Conservation (phyloP, 2,797 vertebrate genomes). For the Anguilla megastoma region DNA sequence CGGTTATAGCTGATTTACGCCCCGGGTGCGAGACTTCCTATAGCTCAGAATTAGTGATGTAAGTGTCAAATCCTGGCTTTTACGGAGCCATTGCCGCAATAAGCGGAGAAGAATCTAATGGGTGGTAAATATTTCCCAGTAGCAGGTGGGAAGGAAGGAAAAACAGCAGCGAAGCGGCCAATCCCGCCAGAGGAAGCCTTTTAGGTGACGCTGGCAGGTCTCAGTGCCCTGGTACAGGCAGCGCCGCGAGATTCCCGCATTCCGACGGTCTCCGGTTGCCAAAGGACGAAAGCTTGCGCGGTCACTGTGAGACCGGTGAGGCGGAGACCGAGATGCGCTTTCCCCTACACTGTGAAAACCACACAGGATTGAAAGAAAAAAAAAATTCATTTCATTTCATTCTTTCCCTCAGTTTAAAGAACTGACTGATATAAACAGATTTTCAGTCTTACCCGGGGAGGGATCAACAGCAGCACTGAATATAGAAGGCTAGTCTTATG, state of each 20-base stretch:
- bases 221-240: neutral
- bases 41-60: slow-evolving; percentile 1
- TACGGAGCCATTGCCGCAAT: neutral
- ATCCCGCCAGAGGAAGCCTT: too few species aligned
- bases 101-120: slow-evolving; percentile 18
- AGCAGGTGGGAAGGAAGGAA: neutral
- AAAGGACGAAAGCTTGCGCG: too few species aligned
- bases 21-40: neutral
- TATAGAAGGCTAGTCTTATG: too few species aligned
- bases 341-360: too few species aligned
- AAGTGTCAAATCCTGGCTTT: neutral
- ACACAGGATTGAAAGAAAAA: too few species aligned
- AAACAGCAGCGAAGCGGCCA: neutral
- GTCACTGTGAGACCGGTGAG: too few species aligned
- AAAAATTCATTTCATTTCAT: too few species aligned
- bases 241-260: neutral
- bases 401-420: too few species aligned
- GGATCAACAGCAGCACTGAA: too few species aligned
- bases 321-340: too few species aligned
- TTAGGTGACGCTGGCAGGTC: neutral
- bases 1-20: slow-evolving; percentile 1
- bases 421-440: too few species aligned
- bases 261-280: neutral
- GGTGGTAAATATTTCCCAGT: slow-evolving; percentile 22
- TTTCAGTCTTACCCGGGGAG: too few species aligned